phyloP scores from a whole-genome alignment of 1,140 invertebrate species.

The Notospermus geniculatus region DNA sequence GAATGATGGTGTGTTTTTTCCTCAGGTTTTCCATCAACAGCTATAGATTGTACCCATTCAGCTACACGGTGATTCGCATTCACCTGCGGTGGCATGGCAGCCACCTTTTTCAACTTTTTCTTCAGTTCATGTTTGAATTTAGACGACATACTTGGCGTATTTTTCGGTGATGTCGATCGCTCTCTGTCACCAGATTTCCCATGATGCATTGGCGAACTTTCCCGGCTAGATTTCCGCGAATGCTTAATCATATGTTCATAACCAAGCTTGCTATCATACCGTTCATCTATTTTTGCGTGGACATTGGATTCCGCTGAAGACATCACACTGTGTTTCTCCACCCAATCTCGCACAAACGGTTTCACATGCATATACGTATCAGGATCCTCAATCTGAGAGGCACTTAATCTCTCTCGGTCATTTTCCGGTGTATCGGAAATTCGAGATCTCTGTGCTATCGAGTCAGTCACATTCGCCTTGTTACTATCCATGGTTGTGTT shows the following conservation, averaged over 20 bases:
- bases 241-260: conserved; percentile 1
- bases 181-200: background rate
- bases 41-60: conserved; percentile 49
- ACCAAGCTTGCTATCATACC: background rate
- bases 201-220: conserved; percentile 11
- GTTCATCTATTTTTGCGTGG: background rate
- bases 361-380: conserved; percentile 26
- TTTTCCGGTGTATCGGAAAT: conserved; percentile 23
- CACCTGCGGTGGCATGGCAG: background rate
- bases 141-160: background rate
- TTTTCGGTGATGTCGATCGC: background rate
- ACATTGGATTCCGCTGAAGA: conserved; percentile 5
- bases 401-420: conserved; percentile 19
- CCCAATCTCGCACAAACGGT: conserved; percentile 48
- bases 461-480: conserved; percentile 33
- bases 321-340: conserved; percentile 38
- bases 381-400: background rate
- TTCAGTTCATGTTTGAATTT: conserved; percentile 8
- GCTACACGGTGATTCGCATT: conserved; percentile 28
- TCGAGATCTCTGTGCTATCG: conserved; percentile 34
- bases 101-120: background rate
- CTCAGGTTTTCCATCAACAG: conserved; percentile 20
- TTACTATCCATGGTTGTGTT: conserved; percentile 37
- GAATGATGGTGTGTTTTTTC: conserved; percentile 2
- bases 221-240: background rate